Percentiles rank a stretch among this genome's conserved stretches.
These are phyloP conservation scores for Camponotus fellah DNA, from an alignment of 2,888 invertebrate species.

Conservation along the genomic window DNA sequence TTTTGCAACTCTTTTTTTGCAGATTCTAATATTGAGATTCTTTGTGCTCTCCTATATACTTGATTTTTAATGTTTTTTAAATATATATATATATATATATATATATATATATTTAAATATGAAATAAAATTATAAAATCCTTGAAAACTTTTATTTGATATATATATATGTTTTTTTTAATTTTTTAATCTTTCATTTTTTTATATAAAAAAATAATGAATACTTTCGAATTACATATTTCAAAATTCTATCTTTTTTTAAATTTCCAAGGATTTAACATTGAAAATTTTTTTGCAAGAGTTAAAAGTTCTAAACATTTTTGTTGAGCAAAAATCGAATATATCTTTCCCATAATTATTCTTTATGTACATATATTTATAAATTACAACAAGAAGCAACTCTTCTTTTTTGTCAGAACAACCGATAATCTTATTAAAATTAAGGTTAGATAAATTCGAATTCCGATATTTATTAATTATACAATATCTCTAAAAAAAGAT, in stretches of 20 bases:
- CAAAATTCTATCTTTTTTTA: background rate
- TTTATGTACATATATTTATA: background rate
- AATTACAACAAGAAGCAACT: conserved; percentile 14
- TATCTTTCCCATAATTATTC: conserved; percentile 3
- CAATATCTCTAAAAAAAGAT: conserved; percentile 9
- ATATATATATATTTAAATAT: background rate
- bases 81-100: background rate
- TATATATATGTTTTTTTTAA: background rate
- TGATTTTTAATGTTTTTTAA: background rate
- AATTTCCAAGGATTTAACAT: background rate
- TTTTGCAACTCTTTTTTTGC: background rate
- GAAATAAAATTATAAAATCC: background rate
- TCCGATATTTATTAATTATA: conserved; percentile 23
- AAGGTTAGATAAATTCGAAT: background rate
- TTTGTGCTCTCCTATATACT: background rate
- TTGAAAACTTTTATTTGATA: conserved; percentile 5
- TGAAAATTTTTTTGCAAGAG: conserved; percentile 1
- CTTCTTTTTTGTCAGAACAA: conserved; percentile 5
- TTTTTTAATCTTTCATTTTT: background rate
- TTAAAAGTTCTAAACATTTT: background rate
- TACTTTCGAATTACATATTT: background rate
- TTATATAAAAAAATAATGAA: background rate
- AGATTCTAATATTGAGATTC: background rate
- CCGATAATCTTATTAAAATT: conserved; percentile 4
- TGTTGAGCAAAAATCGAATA: background rate